phyloP scores from a whole-genome alignment of 2,888 invertebrate species.

The Tubiluchus corallicola region DNA sequence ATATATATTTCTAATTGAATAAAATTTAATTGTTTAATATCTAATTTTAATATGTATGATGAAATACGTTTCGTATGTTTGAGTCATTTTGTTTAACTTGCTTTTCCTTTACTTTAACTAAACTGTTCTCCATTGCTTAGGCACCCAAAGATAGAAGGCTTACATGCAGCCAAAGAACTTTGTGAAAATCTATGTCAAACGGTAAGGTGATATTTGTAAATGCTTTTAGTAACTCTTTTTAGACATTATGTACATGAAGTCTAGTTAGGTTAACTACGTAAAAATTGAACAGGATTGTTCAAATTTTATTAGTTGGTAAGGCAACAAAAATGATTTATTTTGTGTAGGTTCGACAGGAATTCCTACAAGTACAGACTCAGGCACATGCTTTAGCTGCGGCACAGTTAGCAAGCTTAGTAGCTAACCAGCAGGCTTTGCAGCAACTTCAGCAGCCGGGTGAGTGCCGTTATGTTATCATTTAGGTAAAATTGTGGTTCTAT shows the following conservation, averaged over 20 bases:
- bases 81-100: too few species aligned
- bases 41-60: background rate
- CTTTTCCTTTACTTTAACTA: too few species aligned
- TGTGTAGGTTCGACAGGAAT: background rate
- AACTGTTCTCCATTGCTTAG: too few species aligned
- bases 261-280: too few species aligned
- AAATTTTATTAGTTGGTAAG: too few species aligned
- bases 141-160: conserved; percentile 46
- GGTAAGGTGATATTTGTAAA: conserved; percentile 30
- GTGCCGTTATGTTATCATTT: too few species aligned
- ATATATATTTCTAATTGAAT: too few species aligned
- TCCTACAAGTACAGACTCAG: background rate
- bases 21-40: conserved; percentile 1
- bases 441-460: too few species aligned
- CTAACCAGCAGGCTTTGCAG: background rate
- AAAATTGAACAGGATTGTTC: too few species aligned
- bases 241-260: background rate
- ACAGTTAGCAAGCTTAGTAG: background rate
- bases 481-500: background rate
- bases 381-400: background rate
- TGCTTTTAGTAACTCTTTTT: background rate
- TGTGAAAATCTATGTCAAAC: conserved; percentile 60
- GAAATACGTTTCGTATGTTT: conserved; percentile 4
- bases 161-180: conserved; percentile 48
- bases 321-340: too few species aligned